Base-by-base conservation (phyloP, 1,140 invertebrate genomes). In the Hestina assimilis region DNA sequence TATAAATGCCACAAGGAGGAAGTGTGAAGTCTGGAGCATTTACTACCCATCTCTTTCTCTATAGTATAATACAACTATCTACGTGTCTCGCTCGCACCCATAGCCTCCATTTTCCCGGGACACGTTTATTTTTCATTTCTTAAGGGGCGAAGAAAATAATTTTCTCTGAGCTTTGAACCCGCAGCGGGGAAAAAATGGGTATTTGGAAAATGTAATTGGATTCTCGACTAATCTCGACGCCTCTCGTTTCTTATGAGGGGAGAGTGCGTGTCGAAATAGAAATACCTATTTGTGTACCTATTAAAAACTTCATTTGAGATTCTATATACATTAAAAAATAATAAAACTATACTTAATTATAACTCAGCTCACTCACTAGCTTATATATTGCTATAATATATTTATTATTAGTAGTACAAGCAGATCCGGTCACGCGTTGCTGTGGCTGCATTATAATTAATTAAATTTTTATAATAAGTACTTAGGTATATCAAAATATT, bases 121-220 rank as follows among this genome's bases (percentile, higher is more conserved):
- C 69, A 63, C 79, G 79, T 85, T 84, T 87, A 83, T 84, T 85
- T 87, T 85, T 84, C 82, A 85, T 84, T 83, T 84, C 79, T 73
- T 75, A 66, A 72, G 74, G 75, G 73, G 71, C 71, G 72, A 74
- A 75, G 75, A 85, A 84, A 84, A 87, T 85, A 80, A 87, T 85
- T 87, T 87, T 81, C 84, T 63, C 58, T 83, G 79, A 85, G 80
- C 84, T 87, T 79, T 87, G 80, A 87, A 81, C 84, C 71, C 69
- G 80, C 72, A 68, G 68, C 64, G 69, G 73, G 80, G 77, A 83
- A 84, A n/a, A 85, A 85, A 83, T 83, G 69, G 71, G 76, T 83
- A 83, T 81, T 83, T 84, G 59, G 75, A 79, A 83, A 85, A 85
- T 79, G 80, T 81, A 87, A 87, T 87, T 87, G 84, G 82, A 85